A percentile compares a stretch with the other conserved stretches of the same genome.
Evolutionary conservation across 2,888 invertebrate genomes (phyloP).

Genomic region (Archaeoteleia sp.): DNA sequence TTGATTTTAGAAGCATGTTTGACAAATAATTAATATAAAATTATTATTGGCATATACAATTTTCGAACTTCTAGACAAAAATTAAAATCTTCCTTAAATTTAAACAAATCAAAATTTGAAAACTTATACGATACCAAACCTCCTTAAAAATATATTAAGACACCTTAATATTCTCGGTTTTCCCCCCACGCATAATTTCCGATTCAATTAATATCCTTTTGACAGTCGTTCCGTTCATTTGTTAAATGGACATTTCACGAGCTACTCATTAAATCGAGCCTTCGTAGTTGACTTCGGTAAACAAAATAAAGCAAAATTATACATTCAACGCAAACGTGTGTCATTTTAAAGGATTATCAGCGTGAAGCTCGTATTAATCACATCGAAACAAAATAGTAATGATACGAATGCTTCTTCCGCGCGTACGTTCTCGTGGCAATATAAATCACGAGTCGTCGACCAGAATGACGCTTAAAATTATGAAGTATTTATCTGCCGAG

Average conservation of each 20-base stretch:
- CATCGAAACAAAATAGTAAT: conserved; percentile 52
- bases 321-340: conserved; percentile 38
- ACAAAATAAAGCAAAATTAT: conserved; percentile 37
- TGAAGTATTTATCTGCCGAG: conserved; percentile 55
- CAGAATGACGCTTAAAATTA: conserved; percentile 49
- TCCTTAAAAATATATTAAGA: too few species aligned
- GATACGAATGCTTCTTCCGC: conserved; percentile 46
- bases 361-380: conserved; percentile 53
- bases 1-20: too few species aligned
- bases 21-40: too few species aligned
- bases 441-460: conserved; percentile 55
- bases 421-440: conserved; percentile 50
- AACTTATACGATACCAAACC: too few species aligned
- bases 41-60: too few species aligned
- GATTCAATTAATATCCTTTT: conserved; percentile 34
- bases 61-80: too few species aligned
- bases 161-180: too few species aligned
- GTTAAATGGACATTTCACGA: conserved; percentile 31
- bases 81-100: too few species aligned
- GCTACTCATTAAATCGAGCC: conserved; percentile 32
- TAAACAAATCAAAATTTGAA: too few species aligned
- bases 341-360: conserved; percentile 44
- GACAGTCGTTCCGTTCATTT: conserved; percentile 36
- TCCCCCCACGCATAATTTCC: conserved; percentile 10
- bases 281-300: conserved; percentile 15